These are phyloP conservation scores for Tenodera sinensis DNA, from an alignment of 2,888 invertebrate species.

Conservation along the genomic window DNA sequence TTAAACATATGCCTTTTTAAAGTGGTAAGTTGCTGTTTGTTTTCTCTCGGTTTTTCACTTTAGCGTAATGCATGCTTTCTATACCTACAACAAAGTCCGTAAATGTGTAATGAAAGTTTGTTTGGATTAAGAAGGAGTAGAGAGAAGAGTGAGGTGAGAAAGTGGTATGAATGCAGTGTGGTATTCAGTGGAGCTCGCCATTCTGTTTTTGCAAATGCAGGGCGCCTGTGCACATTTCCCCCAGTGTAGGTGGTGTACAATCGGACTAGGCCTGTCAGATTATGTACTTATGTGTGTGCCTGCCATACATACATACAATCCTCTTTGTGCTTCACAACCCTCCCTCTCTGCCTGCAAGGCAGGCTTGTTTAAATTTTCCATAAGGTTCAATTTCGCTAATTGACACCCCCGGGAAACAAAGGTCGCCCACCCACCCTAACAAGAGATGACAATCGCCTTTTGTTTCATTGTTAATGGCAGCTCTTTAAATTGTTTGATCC, in stretches of 20 bases:
- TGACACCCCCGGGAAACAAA: slow-evolving; percentile 17
- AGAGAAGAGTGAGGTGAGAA: no score
- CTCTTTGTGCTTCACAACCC: background rate
- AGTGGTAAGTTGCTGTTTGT: no score
- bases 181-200: no score
- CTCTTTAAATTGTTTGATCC: background rate
- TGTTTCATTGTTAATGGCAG: background rate
- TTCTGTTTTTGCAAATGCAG: no score
- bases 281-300: background rate
- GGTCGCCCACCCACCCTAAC: background rate
- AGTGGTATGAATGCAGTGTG: no score
- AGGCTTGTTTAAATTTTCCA: slow-evolving; percentile 10
- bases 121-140: no score
- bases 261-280: background rate
- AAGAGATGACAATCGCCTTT: background rate
- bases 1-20: no score
- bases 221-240: background rate
- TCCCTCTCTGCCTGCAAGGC: background rate
- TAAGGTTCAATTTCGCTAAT: slow-evolving; percentile 28
- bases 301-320: no score
- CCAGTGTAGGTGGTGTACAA: background rate
- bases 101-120: no score
- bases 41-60: no score
- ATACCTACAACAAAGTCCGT: no score
- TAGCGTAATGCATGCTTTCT: no score